A percentile compares a stretch with the other conserved stretches of the same genome.
These are phyloP conservation scores for Callochromis pleurospilus DNA, from an alignment of 2,113 vertebrate genomes.

Conservation along the genomic window DNA sequence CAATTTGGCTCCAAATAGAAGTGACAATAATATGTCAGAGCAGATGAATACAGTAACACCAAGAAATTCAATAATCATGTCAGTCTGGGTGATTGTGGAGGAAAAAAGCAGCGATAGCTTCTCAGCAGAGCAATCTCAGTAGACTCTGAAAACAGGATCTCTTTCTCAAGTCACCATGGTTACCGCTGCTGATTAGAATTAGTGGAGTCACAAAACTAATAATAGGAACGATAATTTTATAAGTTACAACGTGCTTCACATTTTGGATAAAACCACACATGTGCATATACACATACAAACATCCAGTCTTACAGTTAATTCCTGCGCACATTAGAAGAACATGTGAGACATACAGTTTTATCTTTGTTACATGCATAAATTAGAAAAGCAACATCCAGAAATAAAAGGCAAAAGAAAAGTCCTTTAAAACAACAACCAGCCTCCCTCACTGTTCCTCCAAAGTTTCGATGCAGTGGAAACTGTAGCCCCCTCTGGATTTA, in stretches of 20 bases:
- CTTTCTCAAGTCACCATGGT: neutral
- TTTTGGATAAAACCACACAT: neutral
- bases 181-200: neutral
- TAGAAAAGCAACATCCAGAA: neutral
- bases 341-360: neutral
- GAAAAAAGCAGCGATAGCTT: neutral
- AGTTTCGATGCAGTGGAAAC: neutral
- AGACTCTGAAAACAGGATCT: neutral
- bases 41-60: neutral
- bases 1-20: neutral
- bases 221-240: neutral
- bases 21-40: neutral
- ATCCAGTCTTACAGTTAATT: neutral
- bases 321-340: neutral
- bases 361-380: neutral
- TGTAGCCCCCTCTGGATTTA: neutral
- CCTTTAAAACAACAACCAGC: neutral
- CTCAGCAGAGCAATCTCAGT: neutral
- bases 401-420: neutral
- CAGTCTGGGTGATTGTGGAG: neutral
- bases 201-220: neutral
- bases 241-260: neutral
- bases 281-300: neutral
- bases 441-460: neutral
- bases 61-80: neutral